Evolutionary conservation across 1,140 invertebrate species (phyloP), one percentile per base, ranked within the genome.

Genomic region (Bombus impatiens): DNA sequence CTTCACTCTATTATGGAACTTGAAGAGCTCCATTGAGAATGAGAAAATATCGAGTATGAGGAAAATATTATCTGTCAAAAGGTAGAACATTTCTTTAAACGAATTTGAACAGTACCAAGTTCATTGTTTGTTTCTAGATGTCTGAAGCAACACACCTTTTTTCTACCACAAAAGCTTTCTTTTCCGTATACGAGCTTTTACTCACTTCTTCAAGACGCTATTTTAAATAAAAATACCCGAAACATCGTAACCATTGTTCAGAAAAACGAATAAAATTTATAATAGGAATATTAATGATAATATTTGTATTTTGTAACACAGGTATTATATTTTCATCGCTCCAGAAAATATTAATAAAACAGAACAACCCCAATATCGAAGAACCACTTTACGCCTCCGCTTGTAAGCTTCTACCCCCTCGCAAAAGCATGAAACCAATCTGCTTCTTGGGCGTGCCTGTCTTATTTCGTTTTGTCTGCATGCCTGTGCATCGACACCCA

Each of bases 401-500:
- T 44, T 72, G 13, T 6, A 59, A 57, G 35, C 53, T 40, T 28
- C n/a, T 10, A 25, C 32, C 25, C 4, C 13, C 25, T 10, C 47
- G 12, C 10, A 6, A n/a, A 8, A 35, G 44, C 78, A 53, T 28
- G 32, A 70, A 37, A 53, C n/a, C 28, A 32, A 25, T 62, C 22
- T 40, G n/a, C 25, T n/a, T 28, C 18, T n/a, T n/a, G 59, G 8
- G 13, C 75, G 32, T 62, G 72, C 62, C 28, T 57, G 72, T 35
- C 35, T 72, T 42, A 82, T 59, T 59, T 40, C 18, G 2, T n/a
- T 12, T 44, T 62, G 44, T 35, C 35, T 79, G 76, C 82, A 84
- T 74, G 83, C 37, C 25, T 37, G 47, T 80, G 83, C 83, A 85
- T 80, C 40, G 57, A 80, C 78, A 71, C 35, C 62, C 81, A n/a